Percentiles rank a stretch among this genome's conserved stretches.
phyloP scores from a whole-genome alignment of 2,797 vertebrate species.

The Buphagus erythrorhynchus region DNA sequence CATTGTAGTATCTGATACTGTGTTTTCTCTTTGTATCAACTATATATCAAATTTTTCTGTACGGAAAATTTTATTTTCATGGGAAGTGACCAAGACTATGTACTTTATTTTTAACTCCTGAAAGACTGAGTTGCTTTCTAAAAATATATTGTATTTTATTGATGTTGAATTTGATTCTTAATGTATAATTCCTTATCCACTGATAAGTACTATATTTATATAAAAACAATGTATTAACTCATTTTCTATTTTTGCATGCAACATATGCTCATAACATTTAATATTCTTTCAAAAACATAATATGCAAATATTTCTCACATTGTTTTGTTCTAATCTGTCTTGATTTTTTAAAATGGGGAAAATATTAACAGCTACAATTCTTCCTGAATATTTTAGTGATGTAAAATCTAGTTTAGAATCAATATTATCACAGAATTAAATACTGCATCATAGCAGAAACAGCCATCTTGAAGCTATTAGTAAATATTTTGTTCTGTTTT shows the following conservation, averaged over 20 bases:
- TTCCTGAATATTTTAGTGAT: neutral
- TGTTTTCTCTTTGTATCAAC: neutral
- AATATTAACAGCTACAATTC: neutral
- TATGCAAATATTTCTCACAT: neutral
- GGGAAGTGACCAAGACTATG: neutral
- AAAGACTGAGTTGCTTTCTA: neutral
- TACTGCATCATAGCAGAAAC: neutral
- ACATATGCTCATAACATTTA: neutral
- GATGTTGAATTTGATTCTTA: neutral
- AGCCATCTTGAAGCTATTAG: neutral
- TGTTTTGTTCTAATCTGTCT: neutral
- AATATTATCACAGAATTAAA: neutral
- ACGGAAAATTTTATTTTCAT: neutral
- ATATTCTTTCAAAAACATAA: neutral
- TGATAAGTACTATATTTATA: neutral
- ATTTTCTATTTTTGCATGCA: neutral
- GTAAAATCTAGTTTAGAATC: neutral
- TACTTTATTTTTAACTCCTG: conserved; percentile 6
- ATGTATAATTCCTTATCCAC: neutral
- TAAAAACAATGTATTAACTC: neutral
- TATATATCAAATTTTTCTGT: neutral
- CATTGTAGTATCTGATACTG: neutral
- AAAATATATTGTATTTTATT: neutral
- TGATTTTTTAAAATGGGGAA: neutral
- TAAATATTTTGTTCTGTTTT: neutral